Percentiles rank a stretch among this genome's conserved stretches.
Conservation (phyloP, 2,888 invertebrate genomes). For the Caenorhabditis sp. region DNA sequence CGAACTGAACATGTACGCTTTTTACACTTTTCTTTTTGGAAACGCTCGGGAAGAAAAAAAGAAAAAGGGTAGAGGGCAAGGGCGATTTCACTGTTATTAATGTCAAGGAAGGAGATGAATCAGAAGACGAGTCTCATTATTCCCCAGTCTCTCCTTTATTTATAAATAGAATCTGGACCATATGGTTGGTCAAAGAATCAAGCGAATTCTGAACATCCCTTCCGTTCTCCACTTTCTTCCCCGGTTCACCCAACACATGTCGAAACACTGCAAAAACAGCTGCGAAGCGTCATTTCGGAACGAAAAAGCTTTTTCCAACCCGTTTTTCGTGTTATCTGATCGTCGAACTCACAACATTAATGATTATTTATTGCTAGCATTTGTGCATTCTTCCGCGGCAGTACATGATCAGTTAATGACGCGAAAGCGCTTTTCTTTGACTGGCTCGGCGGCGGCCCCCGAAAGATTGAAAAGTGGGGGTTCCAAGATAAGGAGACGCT, state of each 20-base stretch:
- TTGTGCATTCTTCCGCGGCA: constrained; percentile 41
- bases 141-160: background rate
- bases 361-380: constrained; percentile 54
- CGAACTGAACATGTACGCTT: constrained; percentile 28
- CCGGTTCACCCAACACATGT: constrained; percentile 29
- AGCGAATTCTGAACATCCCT: constrained; percentile 13
- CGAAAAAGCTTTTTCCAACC: constrained; percentile 17
- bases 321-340: constrained; percentile 52
- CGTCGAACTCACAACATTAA: constrained; percentile 48
- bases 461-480: background rate
- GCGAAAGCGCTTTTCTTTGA: constrained; percentile 14
- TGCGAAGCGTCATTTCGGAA: constrained; percentile 39
- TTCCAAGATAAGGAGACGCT: background rate
- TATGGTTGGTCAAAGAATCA: constrained; percentile 13
- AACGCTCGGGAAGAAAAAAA: background rate
- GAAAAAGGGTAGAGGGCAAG: background rate
- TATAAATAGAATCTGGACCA: constrained; percentile 41
- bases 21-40: constrained; percentile 25
- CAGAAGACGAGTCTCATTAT: background rate
- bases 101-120: background rate
- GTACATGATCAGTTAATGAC: constrained; percentile 54
- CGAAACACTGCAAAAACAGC: constrained; percentile 47
- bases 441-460: no score
- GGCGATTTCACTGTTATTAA: background rate
- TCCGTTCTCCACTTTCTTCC: constrained; percentile 2